These are phyloP conservation scores for Drosophila virilis DNA, from an alignment of 1,140 invertebrate genomes.

Conservation along the genomic window DNA sequence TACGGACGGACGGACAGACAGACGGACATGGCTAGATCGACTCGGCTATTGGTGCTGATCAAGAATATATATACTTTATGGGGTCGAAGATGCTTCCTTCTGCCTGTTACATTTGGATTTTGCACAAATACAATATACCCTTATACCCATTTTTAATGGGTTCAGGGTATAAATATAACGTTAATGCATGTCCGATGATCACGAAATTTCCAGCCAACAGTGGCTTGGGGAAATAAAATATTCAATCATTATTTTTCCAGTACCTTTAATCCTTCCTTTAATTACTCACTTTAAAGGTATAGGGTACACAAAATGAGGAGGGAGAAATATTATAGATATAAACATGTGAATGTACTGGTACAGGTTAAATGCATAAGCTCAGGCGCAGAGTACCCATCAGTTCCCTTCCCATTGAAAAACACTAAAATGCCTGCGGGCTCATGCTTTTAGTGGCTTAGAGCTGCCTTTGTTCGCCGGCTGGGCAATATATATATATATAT, in stretches of 20 bases:
- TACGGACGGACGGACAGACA: too few species aligned
- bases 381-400: constrained; percentile 2
- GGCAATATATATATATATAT: neutral
- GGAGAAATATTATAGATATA: constrained; percentile 10
- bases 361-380: constrained; percentile 46
- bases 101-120: too few species aligned
- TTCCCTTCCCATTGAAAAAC: neutral
- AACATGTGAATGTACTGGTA: neutral
- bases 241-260: too few species aligned
- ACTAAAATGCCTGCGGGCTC: constrained; percentile 7
- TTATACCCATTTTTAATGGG: too few species aligned
- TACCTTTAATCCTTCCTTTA: neutral
- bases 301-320: constrained; percentile 34
- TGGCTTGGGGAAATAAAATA: too few species aligned
- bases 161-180: neutral
- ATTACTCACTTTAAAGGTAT: neutral
- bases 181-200: neutral
- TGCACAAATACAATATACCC: too few species aligned
- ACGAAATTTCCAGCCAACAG: too few species aligned
- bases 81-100: too few species aligned
- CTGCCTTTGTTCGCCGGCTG: constrained; percentile 28
- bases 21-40: too few species aligned
- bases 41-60: too few species aligned
- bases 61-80: too few species aligned
- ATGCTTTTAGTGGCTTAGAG: constrained; percentile 10